A percentile compares a stretch with the other conserved stretches of the same genome.
Evolutionary conservation across 2,888 invertebrate genomes (phyloP).

Genomic region (Diarsia brunnea): DNA sequence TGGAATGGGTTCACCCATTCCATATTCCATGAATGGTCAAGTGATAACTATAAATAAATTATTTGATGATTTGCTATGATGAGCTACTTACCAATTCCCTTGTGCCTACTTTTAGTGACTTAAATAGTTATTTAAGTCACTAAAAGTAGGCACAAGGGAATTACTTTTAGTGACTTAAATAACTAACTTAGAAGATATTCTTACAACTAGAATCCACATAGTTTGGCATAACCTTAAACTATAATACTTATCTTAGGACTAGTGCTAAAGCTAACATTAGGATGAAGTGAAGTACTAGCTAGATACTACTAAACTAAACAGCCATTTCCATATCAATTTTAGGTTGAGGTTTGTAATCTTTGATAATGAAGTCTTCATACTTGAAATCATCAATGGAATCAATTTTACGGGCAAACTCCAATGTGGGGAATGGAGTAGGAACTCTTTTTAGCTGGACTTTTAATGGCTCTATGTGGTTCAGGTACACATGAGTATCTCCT

Average conservation of each 20-base stretch:
- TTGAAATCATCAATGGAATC: conserved; percentile 96
- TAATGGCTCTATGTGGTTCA: conserved; percentile 96
- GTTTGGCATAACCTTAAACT: conserved; percentile 7
- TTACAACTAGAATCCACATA: conserved; percentile 22
- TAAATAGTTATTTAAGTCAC: too few relatives aligned
- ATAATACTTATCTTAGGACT: conserved; percentile 33
- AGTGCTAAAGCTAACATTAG: not conserved
- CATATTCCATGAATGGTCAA: too few relatives aligned
- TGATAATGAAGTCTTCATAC: conserved; percentile 96
- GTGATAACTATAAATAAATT: not conserved
- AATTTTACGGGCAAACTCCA: conserved; percentile 94
- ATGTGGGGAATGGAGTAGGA: conserved; percentile 95
- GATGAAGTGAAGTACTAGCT: not conserved
- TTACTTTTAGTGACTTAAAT: not conserved
- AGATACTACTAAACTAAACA: conserved; percentile 86
- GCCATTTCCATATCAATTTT: conserved; percentile 98
- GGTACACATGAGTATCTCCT: conserved; percentile 98
- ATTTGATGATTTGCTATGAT: not conserved
- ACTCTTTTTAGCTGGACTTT: conserved; percentile 94
- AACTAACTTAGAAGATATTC: conserved; percentile 3
- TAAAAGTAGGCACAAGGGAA: too few relatives aligned
- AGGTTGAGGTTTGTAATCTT: conserved; percentile 96
- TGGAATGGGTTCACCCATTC: too few relatives aligned
- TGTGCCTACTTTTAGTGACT: not conserved
- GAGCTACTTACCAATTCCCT: not conserved